These are phyloP conservation scores for Glyptemys insculpta DNA, from an alignment of 2,797 vertebrate genomes.

Conservation along the genomic window DNA sequence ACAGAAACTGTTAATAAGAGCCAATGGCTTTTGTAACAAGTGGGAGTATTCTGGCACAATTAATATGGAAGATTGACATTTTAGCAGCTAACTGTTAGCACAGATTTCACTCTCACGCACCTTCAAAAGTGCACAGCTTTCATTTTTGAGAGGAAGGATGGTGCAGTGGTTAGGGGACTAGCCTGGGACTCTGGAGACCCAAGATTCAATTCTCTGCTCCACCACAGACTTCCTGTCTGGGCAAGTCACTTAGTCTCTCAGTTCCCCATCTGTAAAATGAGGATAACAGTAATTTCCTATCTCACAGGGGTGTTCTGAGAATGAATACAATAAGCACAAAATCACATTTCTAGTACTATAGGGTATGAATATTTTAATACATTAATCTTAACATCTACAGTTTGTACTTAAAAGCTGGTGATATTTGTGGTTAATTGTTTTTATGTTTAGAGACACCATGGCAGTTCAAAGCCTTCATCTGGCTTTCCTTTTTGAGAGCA, in stretches of 20 bases:
- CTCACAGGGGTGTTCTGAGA: not conserved
- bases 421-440: not conserved
- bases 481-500: not conserved
- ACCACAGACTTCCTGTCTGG: not conserved
- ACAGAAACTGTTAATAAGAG: constrained; percentile 26
- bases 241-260: not conserved
- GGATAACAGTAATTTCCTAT: not conserved
- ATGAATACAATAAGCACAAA: not conserved
- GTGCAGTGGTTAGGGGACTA: not conserved
- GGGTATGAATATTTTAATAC: not conserved
- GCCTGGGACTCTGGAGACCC: not conserved
- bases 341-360: not conserved
- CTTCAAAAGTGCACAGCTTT: not conserved
- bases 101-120: not conserved
- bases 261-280: not conserved
- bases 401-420: not conserved
- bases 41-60: not conserved
- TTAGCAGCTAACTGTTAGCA: not conserved
- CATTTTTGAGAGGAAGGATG: not conserved
- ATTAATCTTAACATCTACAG: not conserved
- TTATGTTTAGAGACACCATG: not conserved
- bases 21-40: constrained; percentile 20
- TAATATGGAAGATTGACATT: not conserved
- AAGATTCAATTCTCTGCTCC: not conserved
- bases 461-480: not conserved